Evolutionary conservation across 2,888 invertebrate genomes (phyloP), one percentile per base, ranked within the genome.

Genomic region (Leptarthrus brevirostris): DNA sequence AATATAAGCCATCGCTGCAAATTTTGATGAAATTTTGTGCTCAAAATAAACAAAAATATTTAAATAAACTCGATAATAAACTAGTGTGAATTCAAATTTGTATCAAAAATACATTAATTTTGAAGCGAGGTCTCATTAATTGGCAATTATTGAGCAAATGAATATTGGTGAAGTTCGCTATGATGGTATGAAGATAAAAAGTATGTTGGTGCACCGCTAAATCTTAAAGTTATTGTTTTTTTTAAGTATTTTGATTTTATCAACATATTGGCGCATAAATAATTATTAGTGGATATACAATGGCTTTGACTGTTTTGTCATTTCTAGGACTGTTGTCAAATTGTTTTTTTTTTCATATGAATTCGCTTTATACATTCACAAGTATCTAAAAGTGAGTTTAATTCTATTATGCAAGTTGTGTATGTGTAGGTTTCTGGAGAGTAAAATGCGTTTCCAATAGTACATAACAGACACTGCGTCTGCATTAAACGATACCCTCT

Each of bases 211-310:
- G 64, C 64, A 44, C 22, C 44, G 44, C 44, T 64, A 64, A 64
- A 44, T 61, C 44, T 22, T 44, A 64, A 22, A 44, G 10, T 64
- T 47, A 64, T 64, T 49, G 49, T 16, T 18, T 49, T 49, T 20
- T 49, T 6, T 40, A 6, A 6, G 30, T n/a, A 40, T 58, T 58
- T 40, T 58, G 16, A 14, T 40, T 40, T 36, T 36, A 58, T 58
- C 24, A 47, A 64, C 61, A 61, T 64, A 64, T 24, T 24, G 44
- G 47, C 64, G 44, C 47, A 44, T 44, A 64, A 64, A 64, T 14
- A 64, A 44, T 64, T 24, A 18, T 64, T 20, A 24, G 44, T 64
- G 72, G 72, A 71, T 72, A 74, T 69, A 70, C 47, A 49, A 53
- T 73, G 52, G 49, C 58, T 56, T 22, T 70, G 56, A 74, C 53